These are phyloP conservation scores for Neuroscelio doddi DNA, from an alignment of 2,888 invertebrate genomes.

Conservation along the genomic window DNA sequence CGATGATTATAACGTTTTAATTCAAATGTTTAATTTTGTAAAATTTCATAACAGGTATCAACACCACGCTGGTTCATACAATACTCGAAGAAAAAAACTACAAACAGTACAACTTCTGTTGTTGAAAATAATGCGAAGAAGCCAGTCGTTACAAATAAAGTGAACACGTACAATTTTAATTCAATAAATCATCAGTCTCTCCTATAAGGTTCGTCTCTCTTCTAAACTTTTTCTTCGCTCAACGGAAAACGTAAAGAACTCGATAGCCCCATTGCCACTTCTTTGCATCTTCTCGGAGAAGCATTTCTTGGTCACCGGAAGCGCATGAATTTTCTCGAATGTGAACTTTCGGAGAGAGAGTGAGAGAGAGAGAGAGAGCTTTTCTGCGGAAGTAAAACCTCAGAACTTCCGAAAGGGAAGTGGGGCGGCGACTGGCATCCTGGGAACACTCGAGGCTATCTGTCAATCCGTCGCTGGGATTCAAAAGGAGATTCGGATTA, in stretches of 20 bases:
- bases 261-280: constrained; percentile 20
- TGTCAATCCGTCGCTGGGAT: constrained; percentile 69
- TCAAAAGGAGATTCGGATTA: constrained; percentile 71
- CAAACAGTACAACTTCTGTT: too few relatives aligned
- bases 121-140: too few relatives aligned
- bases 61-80: too few relatives aligned
- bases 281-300: constrained; percentile 29
- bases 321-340: constrained; percentile 26
- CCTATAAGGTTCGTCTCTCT: too few relatives aligned
- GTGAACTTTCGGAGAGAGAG: constrained; percentile 10
- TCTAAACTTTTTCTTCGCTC: constrained; percentile 4
- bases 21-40: too few relatives aligned
- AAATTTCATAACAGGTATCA: too few relatives aligned
- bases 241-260: neutral
- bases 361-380: constrained; percentile 16
- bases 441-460: constrained; percentile 70
- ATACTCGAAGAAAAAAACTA: too few relatives aligned
- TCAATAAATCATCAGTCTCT: too few relatives aligned
- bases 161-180: too few relatives aligned
- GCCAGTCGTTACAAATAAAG: too few relatives aligned
- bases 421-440: constrained; percentile 48
- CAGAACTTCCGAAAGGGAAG: constrained; percentile 37
- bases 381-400: constrained; percentile 20
- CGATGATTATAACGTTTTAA: too few relatives aligned
- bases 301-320: constrained; percentile 45